Evolutionary conservation across 1,140 invertebrate genomes (phyloP).

Genomic region (Nomia melanderi): DNA sequence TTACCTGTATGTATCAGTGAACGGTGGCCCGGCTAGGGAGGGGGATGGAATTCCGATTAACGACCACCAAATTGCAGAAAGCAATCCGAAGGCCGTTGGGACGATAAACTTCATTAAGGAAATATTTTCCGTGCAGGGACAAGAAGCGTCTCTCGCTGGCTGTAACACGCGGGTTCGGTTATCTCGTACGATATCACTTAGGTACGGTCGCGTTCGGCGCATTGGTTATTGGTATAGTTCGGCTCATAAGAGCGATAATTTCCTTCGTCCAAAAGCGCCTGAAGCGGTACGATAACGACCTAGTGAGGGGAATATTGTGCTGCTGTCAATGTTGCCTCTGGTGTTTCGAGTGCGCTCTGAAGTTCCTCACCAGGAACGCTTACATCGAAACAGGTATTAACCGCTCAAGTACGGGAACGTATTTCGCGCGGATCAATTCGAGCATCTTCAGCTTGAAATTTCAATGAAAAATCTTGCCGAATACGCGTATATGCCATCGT

Average conservation of each 20-base stretch:
- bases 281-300: slow-evolving; percentile 77
- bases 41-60: not conserved
- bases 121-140: slow-evolving; percentile 81
- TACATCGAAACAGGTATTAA: slow-evolving; percentile 88
- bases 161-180: slow-evolving; percentile 82
- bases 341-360: slow-evolving; percentile 88
- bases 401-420: not conserved
- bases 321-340: slow-evolving; percentile 88
- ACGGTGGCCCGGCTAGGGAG: no score
- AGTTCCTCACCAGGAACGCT: slow-evolving; percentile 88
- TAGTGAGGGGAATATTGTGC: slow-evolving; percentile 77
- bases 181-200: slow-evolving; percentile 86
- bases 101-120: not conserved
- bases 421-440: not conserved
- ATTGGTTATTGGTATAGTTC: slow-evolving; percentile 87
- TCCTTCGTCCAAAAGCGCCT: slow-evolving; percentile 74
- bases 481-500: no score
- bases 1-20: no score
- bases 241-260: slow-evolving; percentile 84
- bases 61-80: not conserved
- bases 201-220: slow-evolving; percentile 90
- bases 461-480: no score
- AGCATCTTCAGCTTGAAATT: no score
- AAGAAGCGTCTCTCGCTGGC: slow-evolving; percentile 84
- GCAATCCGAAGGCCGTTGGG: not conserved